Base-by-base conservation (phyloP, 2,797 vertebrate species). In the Loris lydekkerianus region DNA sequence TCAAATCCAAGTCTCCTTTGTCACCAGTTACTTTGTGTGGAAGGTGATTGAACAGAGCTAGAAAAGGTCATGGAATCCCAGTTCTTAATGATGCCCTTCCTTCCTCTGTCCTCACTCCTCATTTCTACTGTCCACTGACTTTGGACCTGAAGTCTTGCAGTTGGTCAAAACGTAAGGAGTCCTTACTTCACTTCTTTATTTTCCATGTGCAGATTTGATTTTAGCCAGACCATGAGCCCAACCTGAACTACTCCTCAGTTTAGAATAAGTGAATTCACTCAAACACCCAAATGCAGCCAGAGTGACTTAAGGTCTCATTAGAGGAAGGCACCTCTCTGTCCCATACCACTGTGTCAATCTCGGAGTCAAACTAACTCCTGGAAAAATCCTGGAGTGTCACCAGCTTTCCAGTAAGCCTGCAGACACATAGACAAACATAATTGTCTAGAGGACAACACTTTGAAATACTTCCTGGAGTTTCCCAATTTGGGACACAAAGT, bases 11-110 rank as follows among this genome's bases (percentile, higher is more conserved):
- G 75, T 13, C 23, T 69, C 67, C 34, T 90, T 11, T 43, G 14
- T 46, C 72, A 76, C 18, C 25, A 34, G 49, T 10, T 53, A 31
- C 53, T 89, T 46, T 63, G 15, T 60, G 13, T 56, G 34, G 46
- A 67, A 34, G 1, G 2, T 25, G 58, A 17, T 69, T 95, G 93
- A 65, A 25, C 0, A 81, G 72, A 97, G 86, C 88, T 46, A 25
- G 65, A 96, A 96, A 95, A 83, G 0, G 31, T 94, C 92, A 60
- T 29, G 34, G 72, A 89, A 63, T 56, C 21, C n/a, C 31, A 13
- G 11, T 27, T 61, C 31, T 70, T 75, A 27, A 69, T 31, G 27
- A 72, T 58, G 58, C 20, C 10, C 20, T 25, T 31, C 53, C 29
- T 53, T 43, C 61, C 65, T 80, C 40, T 20, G 23, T 34, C 31